Percentiles rank a stretch among this genome's conserved stretches.
phyloP scores from a whole-genome alignment of 1,140 invertebrate species.

The Potamilus streckersoni region DNA sequence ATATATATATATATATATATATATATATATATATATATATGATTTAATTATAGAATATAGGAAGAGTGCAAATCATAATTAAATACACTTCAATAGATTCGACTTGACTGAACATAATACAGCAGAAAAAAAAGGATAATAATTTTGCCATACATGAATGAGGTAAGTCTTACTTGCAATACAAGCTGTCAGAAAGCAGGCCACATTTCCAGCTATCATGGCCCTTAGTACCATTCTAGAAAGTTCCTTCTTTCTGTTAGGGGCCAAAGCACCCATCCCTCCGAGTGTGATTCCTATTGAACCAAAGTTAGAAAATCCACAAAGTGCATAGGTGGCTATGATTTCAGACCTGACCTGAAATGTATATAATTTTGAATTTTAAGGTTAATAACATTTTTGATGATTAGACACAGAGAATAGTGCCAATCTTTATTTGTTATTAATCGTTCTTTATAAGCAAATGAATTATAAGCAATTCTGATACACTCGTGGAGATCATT shows the following conservation, averaged over 20 bases:
- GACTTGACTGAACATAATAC: too few species aligned
- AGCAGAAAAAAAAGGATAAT: too few species aligned
- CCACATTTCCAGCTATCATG: constrained; percentile 21
- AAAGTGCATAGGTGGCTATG: constrained; percentile 92
- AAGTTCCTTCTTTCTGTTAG: constrained; percentile 75
- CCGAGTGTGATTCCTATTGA: constrained; percentile 91
- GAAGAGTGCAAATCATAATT: too few species aligned
- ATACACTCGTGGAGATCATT: neutral
- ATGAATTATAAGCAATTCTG: neutral
- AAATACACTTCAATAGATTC: too few species aligned
- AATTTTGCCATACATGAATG: too few species aligned
- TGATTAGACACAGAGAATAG: neutral
- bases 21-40: too few species aligned
- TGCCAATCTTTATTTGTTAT: too few species aligned
- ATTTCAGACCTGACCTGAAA: constrained; percentile 77
- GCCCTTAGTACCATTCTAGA: constrained; percentile 79
- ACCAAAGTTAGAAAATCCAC: constrained; percentile 93
- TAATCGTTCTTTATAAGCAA: neutral
- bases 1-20: too few species aligned
- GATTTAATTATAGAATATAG: too few species aligned
- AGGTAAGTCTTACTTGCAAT: constrained; percentile 14
- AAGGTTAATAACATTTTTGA: neutral
- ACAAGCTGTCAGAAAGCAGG: constrained; percentile 25
- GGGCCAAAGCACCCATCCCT: constrained; percentile 81
- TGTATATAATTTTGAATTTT: neutral